Conservation (phyloP, 2,888 invertebrate species). For the Drosophila merina region DNA sequence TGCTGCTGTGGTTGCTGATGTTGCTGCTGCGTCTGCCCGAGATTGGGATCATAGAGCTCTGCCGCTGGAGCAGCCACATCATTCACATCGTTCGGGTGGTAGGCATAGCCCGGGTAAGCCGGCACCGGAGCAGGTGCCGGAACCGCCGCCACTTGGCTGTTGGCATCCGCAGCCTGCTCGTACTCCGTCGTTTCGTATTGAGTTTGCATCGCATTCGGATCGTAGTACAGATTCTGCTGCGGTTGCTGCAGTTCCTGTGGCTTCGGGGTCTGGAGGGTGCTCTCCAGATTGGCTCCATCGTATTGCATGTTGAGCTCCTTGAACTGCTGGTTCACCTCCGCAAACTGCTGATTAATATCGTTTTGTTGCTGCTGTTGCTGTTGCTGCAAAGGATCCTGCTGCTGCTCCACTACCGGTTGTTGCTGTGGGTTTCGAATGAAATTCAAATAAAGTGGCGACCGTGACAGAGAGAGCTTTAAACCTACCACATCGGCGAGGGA, state of each 20-base stretch:
- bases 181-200: slow-evolving; percentile 14
- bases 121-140: neutral
- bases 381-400: slow-evolving; percentile 55
- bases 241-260: slow-evolving; percentile 35
- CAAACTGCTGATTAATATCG: slow-evolving; percentile 82
- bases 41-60: neutral
- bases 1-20: slow-evolving; percentile 13
- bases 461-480: neutral
- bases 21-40: neutral
- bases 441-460: neutral
- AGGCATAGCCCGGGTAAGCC: neutral
- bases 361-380: slow-evolving; percentile 56
- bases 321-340: slow-evolving; percentile 83
- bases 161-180: neutral
- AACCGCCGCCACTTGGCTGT: neutral
- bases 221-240: slow-evolving; percentile 23
- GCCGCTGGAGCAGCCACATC: neutral
- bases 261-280: slow-evolving; percentile 44
- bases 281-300: slow-evolving; percentile 50
- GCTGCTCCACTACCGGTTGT: slow-evolving; percentile 36
- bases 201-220: slow-evolving; percentile 15
- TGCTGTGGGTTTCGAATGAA: neutral
- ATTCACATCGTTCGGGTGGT: neutral
- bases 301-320: slow-evolving; percentile 82
- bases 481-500: slow-evolving; percentile 66